Conservation (phyloP, 2,888 invertebrate genomes). For the Adela reaumurella region DNA sequence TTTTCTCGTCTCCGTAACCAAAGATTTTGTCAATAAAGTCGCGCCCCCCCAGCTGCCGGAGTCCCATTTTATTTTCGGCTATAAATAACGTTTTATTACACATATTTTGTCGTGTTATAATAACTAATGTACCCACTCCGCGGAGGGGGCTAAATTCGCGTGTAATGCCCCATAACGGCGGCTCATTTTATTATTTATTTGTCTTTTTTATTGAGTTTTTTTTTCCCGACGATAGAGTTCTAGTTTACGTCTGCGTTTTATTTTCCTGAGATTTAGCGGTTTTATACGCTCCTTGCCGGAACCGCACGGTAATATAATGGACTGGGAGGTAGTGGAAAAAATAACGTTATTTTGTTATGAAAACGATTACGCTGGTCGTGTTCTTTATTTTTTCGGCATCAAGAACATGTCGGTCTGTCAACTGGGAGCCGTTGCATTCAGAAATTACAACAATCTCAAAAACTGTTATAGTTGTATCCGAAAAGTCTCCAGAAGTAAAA, state of each 20-base stretch:
- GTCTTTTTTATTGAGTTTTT: constrained; percentile 21
- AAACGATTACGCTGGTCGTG: no score
- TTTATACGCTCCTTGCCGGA: not conserved
- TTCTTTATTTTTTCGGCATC: no score
- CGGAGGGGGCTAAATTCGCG: constrained; percentile 16
- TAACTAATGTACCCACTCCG: constrained; percentile 54
- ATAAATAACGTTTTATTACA: constrained; percentile 58
- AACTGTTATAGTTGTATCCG: no score
- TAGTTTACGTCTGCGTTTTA: not conserved
- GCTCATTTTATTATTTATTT: constrained; percentile 39
- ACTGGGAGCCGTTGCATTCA: no score
- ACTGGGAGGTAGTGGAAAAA: no score
- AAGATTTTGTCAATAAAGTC: constrained; percentile 55
- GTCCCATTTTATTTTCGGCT: constrained; percentile 53
- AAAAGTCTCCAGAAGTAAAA: no score
- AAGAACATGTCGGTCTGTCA: no score
- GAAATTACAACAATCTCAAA: no score
- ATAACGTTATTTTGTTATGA: no score
- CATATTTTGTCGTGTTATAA: constrained; percentile 60
- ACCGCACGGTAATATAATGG: no score
- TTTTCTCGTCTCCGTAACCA: constrained; percentile 47
- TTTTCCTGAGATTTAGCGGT: not conserved
- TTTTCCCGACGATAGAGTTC: not conserved
- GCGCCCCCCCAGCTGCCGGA: constrained; percentile 12
- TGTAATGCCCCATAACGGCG: constrained; percentile 44